Conservation (phyloP, 2,113 vertebrate species). For the Elgaria multicarinata region DNA sequence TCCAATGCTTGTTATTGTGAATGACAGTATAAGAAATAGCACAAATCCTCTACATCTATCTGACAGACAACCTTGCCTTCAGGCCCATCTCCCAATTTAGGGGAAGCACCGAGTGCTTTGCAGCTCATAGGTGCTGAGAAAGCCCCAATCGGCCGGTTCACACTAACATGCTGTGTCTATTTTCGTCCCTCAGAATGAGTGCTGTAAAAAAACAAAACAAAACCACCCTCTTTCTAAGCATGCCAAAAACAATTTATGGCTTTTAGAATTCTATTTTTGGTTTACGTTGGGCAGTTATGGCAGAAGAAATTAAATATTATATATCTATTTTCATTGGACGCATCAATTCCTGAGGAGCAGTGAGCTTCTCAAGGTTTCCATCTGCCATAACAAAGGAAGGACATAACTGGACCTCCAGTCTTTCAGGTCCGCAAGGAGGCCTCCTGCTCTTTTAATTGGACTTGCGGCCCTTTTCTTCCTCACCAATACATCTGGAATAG, state of each 20-base stretch:
- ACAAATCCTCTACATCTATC: constrained; percentile 59
- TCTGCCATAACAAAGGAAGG: no score
- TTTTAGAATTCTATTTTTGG: background rate
- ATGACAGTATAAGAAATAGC: constrained; percentile 71
- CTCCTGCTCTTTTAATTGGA: no score
- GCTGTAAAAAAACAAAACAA: no score
- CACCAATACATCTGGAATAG: no score
- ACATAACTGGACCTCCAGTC: no score
- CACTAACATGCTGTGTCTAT: background rate
- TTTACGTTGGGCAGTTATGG: background rate
- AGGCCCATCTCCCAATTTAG: constrained; percentile 14
- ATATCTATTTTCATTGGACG: background rate
- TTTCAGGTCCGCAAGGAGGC: no score
- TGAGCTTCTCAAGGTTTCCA: background rate
- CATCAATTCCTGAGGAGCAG: background rate
- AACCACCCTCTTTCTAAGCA: background rate
- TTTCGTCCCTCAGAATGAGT: background rate
- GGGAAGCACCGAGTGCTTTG: background rate
- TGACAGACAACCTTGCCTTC: constrained; percentile 60
- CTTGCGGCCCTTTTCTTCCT: no score
- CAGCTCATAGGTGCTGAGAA: background rate
- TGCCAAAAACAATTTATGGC: no score
- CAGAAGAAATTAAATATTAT: background rate
- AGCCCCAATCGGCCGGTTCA: background rate
- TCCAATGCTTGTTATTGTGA: constrained; percentile 71